Conservation (phyloP, 92 coral and sea anemone species). For the Porites cylindrica region DNA sequence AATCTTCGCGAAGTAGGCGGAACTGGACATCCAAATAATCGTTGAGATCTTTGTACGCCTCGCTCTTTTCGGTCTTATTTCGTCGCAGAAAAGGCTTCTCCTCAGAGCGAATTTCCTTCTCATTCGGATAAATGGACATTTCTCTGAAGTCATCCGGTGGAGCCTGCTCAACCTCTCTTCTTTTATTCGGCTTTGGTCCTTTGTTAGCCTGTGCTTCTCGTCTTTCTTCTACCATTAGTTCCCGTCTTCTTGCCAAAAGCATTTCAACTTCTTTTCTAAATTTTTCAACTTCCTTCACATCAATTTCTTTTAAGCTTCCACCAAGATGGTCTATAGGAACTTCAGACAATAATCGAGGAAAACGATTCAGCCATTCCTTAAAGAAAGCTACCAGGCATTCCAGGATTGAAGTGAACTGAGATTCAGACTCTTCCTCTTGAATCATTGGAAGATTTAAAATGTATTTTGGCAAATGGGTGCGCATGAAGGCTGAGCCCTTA, state of each 20-base stretch:
- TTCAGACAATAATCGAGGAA: conserved; percentile 70
- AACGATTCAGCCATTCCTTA: conserved; percentile 75
- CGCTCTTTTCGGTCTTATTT: conserved; percentile 64
- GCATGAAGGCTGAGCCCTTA: conserved; percentile 68
- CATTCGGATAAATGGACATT: conserved; percentile 75
- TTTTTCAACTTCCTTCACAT: conserved; percentile 32
- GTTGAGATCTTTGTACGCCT: conserved; percentile 73
- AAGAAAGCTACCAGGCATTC: conserved; percentile 71
- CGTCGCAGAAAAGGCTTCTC: conserved; percentile 77
- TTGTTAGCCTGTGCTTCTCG: conserved; percentile 30
- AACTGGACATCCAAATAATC: conserved; percentile 95
- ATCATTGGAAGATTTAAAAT: conserved; percentile 78
- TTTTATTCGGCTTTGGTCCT: conserved; percentile 21
- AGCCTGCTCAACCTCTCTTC: conserved; percentile 56
- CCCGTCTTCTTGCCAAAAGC: conserved; percentile 59
- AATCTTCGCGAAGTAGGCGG: conserved; percentile 88
- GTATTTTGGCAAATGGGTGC: conserved; percentile 70
- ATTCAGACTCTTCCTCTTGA: conserved; percentile 56
- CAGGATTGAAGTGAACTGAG: conserved; percentile 52
- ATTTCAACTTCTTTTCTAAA: conserved; percentile 49
- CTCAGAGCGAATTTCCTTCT: conserved; percentile 66
- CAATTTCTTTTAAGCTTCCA: conserved; percentile 58
- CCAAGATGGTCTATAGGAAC: conserved; percentile 78
- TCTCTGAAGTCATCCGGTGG: conserved; percentile 89
- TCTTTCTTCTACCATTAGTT: conserved; percentile 59